Base-by-base conservation (phyloP, 2,888 invertebrate genomes). In the Psylliodes chrysocephalus region DNA sequence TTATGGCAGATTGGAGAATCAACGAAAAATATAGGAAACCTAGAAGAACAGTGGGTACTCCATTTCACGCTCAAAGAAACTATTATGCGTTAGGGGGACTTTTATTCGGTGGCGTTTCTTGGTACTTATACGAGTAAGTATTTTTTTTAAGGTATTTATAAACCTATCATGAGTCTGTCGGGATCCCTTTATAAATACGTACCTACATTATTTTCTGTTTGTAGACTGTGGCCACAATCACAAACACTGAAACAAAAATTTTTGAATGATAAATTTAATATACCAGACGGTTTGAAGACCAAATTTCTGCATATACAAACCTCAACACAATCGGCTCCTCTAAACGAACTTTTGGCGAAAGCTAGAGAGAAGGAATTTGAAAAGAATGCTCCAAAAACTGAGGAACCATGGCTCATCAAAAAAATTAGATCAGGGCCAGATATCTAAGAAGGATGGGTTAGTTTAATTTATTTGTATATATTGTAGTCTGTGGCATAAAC, bases 41-140 rank as follows among this genome's bases (percentile, higher is more conserved):
- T 67, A 85, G 90, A 80, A 85, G 86, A 82, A 81, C 88, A 64
- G 85, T 84, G 79, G 90, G 90, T 71, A 90, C 90, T 42, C 90
- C 90, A 44, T 86, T 89, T 51, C 86, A 83, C 68, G 77, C 73
- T 66, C 83, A 85, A 63, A 82, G 89, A 67, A 88, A 89, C 79
- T 81, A 83, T 63, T 82, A 86, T 68, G 86, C 85, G 8, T 71
- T 82, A 15, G 85, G 84, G 22, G 64, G 84, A 6, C 40, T 90
- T 66, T 79, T 80, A 30, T 47, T 84, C 63, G 85, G 85, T 63
- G 72, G 83, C 52, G 7, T 84, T 42, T 76, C 71, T 61, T 87
- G 86, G 67, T 69, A 77, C 12, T 67, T 84, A 63, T 86, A 84
- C 60, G 86, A 86, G 88, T 88, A 82, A 82, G 85, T 82, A 30